phyloP scores from a whole-genome alignment of 2,113 vertebrate genomes.

The Phaethornis superciliosus region DNA sequence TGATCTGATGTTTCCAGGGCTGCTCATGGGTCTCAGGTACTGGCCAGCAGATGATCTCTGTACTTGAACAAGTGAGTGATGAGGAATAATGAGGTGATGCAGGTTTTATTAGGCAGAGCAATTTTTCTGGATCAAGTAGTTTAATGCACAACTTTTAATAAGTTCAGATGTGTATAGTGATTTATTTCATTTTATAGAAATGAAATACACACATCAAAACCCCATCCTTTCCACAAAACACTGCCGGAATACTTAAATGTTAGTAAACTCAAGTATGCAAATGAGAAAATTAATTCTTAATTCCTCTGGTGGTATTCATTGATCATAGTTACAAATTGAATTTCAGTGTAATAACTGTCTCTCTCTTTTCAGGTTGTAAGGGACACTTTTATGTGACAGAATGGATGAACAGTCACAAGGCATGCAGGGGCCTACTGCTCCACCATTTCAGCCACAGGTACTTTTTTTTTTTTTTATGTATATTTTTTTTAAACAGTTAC shows the following conservation, averaged over 20 bases:
- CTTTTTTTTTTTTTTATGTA: neutral
- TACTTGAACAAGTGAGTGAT: neutral
- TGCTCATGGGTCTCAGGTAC: neutral
- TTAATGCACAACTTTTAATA: neutral
- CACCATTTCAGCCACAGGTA: conserved; percentile 92
- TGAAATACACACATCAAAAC: neutral
- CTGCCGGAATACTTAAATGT: neutral
- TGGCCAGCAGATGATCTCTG: neutral
- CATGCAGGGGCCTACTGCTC: conserved; percentile 84
- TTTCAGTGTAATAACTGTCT: neutral
- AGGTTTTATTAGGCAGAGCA: neutral
- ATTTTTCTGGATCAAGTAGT: neutral
- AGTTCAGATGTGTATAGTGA: neutral
- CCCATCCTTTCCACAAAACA: neutral
- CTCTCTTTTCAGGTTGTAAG: conserved; percentile 75
- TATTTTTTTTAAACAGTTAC: neutral
- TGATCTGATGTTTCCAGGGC: fast-evolving
- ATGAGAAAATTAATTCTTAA: neutral
- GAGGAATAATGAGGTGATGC: neutral
- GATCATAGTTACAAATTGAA: neutral
- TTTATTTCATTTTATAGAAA: neutral
- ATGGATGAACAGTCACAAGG: conserved; percentile 94
- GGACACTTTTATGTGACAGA: conserved; percentile 67
- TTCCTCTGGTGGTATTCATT: neutral
- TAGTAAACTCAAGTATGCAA: neutral